Evolutionary conservation across 2,888 invertebrate species (phyloP), one percentile per base, ranked within the genome.

Genomic region (Sisyra nigra): DNA sequence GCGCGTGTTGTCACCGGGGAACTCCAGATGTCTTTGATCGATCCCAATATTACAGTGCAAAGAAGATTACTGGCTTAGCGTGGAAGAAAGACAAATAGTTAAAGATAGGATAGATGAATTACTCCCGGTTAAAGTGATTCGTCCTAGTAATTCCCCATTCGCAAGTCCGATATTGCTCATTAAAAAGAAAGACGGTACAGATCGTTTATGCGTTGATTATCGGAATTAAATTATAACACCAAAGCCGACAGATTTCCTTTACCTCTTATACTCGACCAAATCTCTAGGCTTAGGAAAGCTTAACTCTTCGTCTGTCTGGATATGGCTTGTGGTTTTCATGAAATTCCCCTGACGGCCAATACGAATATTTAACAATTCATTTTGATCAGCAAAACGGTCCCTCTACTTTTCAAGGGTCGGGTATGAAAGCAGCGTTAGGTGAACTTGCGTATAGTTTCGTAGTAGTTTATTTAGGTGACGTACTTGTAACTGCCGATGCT

Each of bases 231-330:
- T 42, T 15, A 19, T 7, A 44, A 48, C 18, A 55, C 53, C 9
- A 44, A 53, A 7, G 47, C 51, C 15, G 51, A 54, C 24, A 30
- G 47, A 36, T 54, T 44, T 39, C 53, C 53, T 8, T 31, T 53
- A 29, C 52, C 53, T 2, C 42, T 45, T 7, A 55, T 54, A 5
- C 47, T 45, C 18, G 50, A 52, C 41, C 50, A 50, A 44, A 47
- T 46, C 15, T 47, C 48, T 46, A 46, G 50, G 44, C 49, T 53
- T 39, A 41, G 45, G 40, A 48, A 48, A 40, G 51, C 48, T 7
- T 8, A 41, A 13, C 48, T 44, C 40, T 50, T 47, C 33, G 41
- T 45, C 3, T 32, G 35, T 15, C 33, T 50, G 8, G 50, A 50
- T 40, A 44, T 50, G 48, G 44, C 48, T 6, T 40, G n/a, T n/a